Percentiles rank a stretch among this genome's conserved stretches.
These are phyloP conservation scores for Acrossocheilus wenchowensis DNA, from an alignment of 2,797 vertebrate species.

Conservation along the genomic window DNA sequence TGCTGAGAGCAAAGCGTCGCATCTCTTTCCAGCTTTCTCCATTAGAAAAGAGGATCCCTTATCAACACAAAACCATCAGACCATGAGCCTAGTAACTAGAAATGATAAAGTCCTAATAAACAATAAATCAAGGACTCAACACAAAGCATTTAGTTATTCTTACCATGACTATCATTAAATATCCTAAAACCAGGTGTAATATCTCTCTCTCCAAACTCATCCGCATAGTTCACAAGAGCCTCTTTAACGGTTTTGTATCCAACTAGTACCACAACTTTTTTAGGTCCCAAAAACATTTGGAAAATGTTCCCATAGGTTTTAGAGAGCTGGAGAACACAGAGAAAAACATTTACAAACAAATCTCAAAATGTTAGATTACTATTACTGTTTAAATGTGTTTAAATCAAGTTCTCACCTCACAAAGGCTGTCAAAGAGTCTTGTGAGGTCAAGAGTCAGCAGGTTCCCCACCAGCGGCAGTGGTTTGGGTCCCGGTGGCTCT, in stretches of 20 bases:
- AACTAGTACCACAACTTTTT: constrained; percentile 73
- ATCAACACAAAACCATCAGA: neutral
- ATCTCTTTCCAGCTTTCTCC: constrained; percentile 74
- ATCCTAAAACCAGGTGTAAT: constrained; percentile 60
- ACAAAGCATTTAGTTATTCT: neutral
- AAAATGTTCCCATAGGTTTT: constrained; percentile 74
- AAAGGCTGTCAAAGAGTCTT: constrained; percentile 60
- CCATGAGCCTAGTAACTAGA: neutral
- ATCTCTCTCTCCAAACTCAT: constrained; percentile 73
- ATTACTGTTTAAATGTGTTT: neutral
- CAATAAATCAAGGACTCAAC: neutral
- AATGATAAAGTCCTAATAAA: neutral
- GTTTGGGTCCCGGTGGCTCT: constrained; percentile 68
- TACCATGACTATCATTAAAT: constrained; percentile 64
- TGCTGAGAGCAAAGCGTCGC: constrained; percentile 71
- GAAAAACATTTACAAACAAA: neutral
- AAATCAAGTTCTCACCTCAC: constrained; percentile 57
- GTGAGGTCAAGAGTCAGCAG: constrained; percentile 67
- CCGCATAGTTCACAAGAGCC: constrained; percentile 70
- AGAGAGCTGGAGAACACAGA: constrained; percentile 67
- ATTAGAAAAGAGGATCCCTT: constrained; percentile 72
- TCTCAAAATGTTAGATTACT: neutral
- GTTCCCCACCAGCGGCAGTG: constrained; percentile 71
- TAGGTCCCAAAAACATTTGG: constrained; percentile 69
- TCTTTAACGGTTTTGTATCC: constrained; percentile 75